A percentile compares a stretch with the other conserved stretches of the same genome.
These are phyloP conservation scores for Montipora capitata DNA, from an alignment of 92 coral and sea anemone species.

Conservation along the genomic window DNA sequence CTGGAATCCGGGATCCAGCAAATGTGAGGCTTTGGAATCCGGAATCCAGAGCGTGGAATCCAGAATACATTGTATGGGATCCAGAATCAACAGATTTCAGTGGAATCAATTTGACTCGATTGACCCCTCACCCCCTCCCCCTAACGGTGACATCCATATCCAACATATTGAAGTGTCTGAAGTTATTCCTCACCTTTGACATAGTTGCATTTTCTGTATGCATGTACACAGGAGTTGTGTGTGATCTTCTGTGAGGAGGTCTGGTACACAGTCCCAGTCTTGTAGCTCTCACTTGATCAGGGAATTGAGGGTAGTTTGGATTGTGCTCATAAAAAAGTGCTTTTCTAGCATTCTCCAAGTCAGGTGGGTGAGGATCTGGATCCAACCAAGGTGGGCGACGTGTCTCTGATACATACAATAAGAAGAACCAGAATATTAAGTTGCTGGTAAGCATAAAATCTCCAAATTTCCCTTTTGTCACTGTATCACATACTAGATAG, in stretches of 20 bases:
- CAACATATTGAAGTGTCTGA: too few relatives aligned
- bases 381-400: conserved; percentile 97
- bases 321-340: conserved; percentile 79
- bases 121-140: too few relatives aligned
- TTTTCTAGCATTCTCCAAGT: conserved; percentile 88
- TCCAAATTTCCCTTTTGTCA: not conserved
- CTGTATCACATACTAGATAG: too few relatives aligned
- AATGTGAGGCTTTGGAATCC: too few relatives aligned
- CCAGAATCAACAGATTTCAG: too few relatives aligned
- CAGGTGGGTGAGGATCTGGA: conserved; percentile 85
- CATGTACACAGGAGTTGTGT: conserved; percentile 84
- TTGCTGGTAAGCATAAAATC: not conserved
- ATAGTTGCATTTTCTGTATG: not conserved
- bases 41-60: too few relatives aligned
- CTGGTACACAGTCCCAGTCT: conserved; percentile 87
- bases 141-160: too few relatives aligned
- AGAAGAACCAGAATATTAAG: not conserved
- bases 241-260: conserved; percentile 82
- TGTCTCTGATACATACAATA: conserved; percentile 57
- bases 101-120: too few relatives aligned
- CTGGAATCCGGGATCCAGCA: too few relatives aligned
- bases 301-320: conserved; percentile 79
- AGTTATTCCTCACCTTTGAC: conserved; percentile 51
- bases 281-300: conserved; percentile 70
- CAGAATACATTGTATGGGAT: too few relatives aligned